Evolutionary conservation across 2,113 vertebrate genomes (phyloP).

Genomic region (Platycercus adscitus): DNA sequence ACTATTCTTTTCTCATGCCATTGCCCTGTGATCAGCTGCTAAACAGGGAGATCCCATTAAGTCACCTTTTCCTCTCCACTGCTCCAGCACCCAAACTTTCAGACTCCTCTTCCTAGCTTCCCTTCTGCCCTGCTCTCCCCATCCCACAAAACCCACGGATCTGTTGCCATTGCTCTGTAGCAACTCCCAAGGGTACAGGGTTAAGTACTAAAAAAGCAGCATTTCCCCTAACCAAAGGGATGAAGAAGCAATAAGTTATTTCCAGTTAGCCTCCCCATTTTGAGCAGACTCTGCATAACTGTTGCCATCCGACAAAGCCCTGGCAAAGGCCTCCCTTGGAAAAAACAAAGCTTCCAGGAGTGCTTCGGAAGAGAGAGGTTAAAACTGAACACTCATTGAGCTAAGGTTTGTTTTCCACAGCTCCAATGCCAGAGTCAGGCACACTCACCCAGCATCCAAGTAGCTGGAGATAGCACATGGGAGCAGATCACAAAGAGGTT

Average conservation of each 20-base stretch:
- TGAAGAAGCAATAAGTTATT: neutral
- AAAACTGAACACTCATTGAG: neutral
- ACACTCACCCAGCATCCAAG: neutral
- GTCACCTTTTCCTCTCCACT: neutral
- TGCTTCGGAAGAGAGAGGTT: neutral
- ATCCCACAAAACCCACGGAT: neutral
- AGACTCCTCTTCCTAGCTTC: neutral
- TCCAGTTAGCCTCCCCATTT: neutral
- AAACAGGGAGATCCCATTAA: neutral
- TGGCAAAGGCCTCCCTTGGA: neutral
- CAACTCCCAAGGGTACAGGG: neutral
- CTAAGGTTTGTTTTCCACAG: neutral
- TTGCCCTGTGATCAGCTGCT: neutral
- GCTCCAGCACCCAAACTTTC: neutral
- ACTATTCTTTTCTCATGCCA: neutral
- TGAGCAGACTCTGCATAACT: neutral
- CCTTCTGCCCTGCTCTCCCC: neutral
- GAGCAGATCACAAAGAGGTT: neutral
- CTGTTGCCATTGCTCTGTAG: neutral
- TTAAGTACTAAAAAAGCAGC: neutral
- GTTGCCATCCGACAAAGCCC: neutral
- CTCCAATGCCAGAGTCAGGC: neutral
- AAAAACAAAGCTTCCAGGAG: neutral
- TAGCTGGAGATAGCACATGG: neutral
- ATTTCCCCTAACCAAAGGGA: neutral